phyloP scores from a whole-genome alignment of 2,797 vertebrate genomes.

The Tympanoctomys barrerae region DNA sequence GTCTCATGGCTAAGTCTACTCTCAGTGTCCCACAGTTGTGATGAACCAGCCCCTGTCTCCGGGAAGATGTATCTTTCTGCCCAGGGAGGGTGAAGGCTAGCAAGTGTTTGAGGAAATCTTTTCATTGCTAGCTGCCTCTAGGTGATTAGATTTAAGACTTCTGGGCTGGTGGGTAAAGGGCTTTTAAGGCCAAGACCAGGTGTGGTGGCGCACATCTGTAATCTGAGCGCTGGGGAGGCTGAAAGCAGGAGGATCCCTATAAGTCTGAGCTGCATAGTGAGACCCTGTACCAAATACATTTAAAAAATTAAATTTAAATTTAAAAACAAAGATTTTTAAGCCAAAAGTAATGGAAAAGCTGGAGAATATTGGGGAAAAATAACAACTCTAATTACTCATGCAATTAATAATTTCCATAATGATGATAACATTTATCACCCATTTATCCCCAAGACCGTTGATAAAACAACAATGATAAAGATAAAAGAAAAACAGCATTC shows the following conservation, averaged over 20 bases:
- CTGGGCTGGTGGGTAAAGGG: background rate
- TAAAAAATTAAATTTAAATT: too few species aligned
- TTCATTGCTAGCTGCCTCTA: background rate
- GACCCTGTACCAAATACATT: too few species aligned
- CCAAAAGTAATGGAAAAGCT: background rate
- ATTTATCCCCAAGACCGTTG: background rate
- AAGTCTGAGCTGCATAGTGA: too few species aligned
- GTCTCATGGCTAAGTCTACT: background rate
- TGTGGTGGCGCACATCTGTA: too few species aligned
- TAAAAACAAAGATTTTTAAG: background rate
- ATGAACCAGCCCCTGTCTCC: background rate
- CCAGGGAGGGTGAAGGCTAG: background rate
- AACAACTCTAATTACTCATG: background rate
- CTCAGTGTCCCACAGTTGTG: background rate
- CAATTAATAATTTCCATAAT: background rate
- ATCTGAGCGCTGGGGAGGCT: too few species aligned
- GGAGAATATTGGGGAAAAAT: background rate
- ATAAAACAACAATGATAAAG: background rate
- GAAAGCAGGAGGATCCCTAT: too few species aligned
- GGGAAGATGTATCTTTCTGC: background rate
- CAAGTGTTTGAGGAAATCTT: background rate
- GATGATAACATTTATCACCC: background rate
- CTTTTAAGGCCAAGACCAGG: background rate
- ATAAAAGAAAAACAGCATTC: background rate
- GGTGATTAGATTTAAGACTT: background rate